Evolutionary conservation across 2,888 invertebrate species (phyloP).

Genomic region (Drosophila affinis): DNA sequence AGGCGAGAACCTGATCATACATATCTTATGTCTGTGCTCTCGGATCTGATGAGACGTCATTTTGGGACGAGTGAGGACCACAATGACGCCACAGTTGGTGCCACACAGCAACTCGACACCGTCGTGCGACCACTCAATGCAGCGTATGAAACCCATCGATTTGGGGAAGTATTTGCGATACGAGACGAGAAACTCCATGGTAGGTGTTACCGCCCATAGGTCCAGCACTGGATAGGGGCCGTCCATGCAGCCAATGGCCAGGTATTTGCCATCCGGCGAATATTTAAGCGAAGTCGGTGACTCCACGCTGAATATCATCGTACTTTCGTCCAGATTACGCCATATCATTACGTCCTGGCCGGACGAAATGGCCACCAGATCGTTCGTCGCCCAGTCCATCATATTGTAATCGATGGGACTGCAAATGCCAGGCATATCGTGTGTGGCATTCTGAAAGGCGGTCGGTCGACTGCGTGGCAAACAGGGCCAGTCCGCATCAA

Average conservation of each 20-base stretch:
- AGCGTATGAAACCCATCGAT: slow-evolving; percentile 59
- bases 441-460: slow-evolving; percentile 78
- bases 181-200: slow-evolving; percentile 66
- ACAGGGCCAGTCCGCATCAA: slow-evolving; percentile 81
- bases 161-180: slow-evolving; percentile 71
- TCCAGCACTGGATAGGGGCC: slow-evolving; percentile 75
- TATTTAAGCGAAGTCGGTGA: slow-evolving; percentile 73
- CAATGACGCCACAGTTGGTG: slow-evolving; percentile 70
- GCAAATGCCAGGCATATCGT: slow-evolving; percentile 75
- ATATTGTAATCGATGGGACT: slow-evolving; percentile 69
- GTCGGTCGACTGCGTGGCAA: slow-evolving; percentile 76
- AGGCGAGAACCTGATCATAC: slow-evolving; percentile 78
- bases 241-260: slow-evolving; percentile 80
- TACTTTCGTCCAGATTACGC: slow-evolving; percentile 73
- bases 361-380: slow-evolving; percentile 81
- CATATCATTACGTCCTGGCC: slow-evolving; percentile 81
- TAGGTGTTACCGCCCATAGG: slow-evolving; percentile 71
- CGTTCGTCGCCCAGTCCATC: slow-evolving; percentile 81
- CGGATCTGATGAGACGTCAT: slow-evolving; percentile 58
- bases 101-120: slow-evolving; percentile 78
- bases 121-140: slow-evolving; percentile 78
- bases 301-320: slow-evolving; percentile 76
- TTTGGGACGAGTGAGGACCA: slow-evolving; percentile 60
- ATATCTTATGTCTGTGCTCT: slow-evolving; percentile 66
- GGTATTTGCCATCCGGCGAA: slow-evolving; percentile 75